Conservation (phyloP, 2,888 invertebrate genomes). For the Diadromus collaris region DNA sequence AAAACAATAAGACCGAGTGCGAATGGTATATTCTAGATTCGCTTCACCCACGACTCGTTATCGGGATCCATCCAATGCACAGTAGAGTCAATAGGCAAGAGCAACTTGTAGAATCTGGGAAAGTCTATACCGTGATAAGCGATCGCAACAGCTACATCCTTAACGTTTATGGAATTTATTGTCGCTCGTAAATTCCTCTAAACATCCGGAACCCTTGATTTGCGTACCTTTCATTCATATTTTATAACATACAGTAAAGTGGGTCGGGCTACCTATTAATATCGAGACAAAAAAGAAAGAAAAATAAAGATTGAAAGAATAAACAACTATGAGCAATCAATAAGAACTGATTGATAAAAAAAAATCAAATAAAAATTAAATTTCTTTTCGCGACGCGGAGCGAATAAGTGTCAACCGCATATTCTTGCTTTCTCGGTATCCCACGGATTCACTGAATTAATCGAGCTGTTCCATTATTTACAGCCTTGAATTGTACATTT, state of each 20-base stretch:
- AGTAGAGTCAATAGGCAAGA: not conserved
- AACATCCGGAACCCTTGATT: no score
- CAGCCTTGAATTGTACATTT: constrained; percentile 31
- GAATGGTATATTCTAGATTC: constrained; percentile 25
- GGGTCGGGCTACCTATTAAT: not conserved
- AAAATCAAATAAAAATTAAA: not conserved
- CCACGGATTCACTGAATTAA: constrained; percentile 50
- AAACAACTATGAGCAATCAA: not conserved
- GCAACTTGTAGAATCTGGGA: constrained; percentile 46
- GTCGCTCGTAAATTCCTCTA: not conserved
- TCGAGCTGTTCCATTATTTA: constrained; percentile 53
- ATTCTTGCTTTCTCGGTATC: not conserved
- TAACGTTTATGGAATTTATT: constrained; percentile 43
- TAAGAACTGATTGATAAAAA: not conserved
- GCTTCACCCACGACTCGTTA: constrained; percentile 27
- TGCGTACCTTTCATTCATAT: not conserved
- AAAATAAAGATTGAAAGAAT: not conserved
- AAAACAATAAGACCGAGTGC: constrained; percentile 41
- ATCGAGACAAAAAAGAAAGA: not conserved
- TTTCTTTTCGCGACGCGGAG: not conserved
- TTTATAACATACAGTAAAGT: not conserved
- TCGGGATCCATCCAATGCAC: not conserved
- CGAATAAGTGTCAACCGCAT: not conserved
- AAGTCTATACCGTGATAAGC: constrained; percentile 46
- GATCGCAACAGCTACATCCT: constrained; percentile 32